These are phyloP conservation scores for Amphipyra berbera DNA, from an alignment of 2,888 invertebrate species.

Conservation along the genomic window DNA sequence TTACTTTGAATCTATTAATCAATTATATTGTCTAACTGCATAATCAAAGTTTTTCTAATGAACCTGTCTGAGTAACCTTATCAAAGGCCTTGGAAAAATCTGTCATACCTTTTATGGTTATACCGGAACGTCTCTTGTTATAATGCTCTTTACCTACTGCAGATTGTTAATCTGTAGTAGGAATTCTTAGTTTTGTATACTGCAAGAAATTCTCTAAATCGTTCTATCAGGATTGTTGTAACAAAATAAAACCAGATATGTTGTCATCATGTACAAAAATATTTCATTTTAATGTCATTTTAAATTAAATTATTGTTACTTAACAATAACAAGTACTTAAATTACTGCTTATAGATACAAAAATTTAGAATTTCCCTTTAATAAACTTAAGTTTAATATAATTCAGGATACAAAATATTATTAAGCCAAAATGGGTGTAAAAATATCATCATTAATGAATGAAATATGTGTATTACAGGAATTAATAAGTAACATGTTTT, in stretches of 20 bases:
- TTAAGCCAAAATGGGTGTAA: constrained; percentile 27
- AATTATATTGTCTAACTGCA: constrained; percentile 22
- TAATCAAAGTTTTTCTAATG: constrained; percentile 1
- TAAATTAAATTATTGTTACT: constrained; percentile 79
- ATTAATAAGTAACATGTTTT: constrained; percentile 12
- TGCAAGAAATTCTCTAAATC: background rate
- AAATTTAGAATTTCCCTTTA: constrained; percentile 53
- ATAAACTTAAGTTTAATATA: constrained; percentile 35
- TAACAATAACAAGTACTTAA: constrained; percentile 78
- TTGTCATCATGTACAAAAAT: constrained; percentile 84
- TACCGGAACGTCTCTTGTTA: constrained; percentile 10
- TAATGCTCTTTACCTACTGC: background rate
- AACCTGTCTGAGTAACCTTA: background rate
- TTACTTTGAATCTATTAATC: background rate
- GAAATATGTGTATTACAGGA: constrained; percentile 13
- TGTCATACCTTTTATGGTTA: constrained; percentile 10
- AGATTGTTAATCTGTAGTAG: too few species aligned
- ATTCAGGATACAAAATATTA: constrained; percentile 33
- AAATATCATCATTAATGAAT: constrained; percentile 11
- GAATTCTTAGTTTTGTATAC: background rate
- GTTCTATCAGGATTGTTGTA: background rate
- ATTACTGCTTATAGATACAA: constrained; percentile 58
- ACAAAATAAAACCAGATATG: constrained; percentile 63
- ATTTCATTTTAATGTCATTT: constrained; percentile 83
- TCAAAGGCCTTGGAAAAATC: constrained; percentile 28